Base-by-base conservation (phyloP, 2,113 vertebrate species). In the Panurus biarmicus region DNA sequence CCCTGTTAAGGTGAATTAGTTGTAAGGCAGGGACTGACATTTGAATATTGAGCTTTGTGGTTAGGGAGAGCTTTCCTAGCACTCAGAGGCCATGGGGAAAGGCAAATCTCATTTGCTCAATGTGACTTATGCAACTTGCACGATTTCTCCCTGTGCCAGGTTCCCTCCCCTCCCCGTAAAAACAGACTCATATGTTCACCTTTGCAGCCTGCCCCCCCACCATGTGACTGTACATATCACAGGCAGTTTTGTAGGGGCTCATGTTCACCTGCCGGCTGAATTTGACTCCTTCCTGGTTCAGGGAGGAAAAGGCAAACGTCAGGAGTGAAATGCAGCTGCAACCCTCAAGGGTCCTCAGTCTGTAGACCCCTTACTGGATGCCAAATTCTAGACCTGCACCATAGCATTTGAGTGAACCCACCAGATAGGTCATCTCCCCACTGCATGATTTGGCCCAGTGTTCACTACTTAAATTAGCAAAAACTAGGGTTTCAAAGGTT, bases 401-500 rank as follows among this genome's bases (percentile, higher is more conserved):
- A 9, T 0, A 33, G 17, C 0, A 0, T 61, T 44, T 28, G 14
- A 60, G 20, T 40, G 31, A 89, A 45, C 5, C 3, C n/a, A 72
- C 17, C 66, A 60, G 73, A 64, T 4, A 70, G 5, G 7, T 44
- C 29, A 56, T 25, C 11, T 7, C 18, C 18, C 3, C 17, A 5
- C 7, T 45, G 20, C 44, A 44, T 7, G 14, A 56, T 75, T 65
- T 67, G 15, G 14, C 25, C 11, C 7, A 44, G 5, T 13, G 19
- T 22, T 54, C 56, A 40, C 48, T 53, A 31, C 57, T 15, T 73
- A 69, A 83, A 50, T 65, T 21, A 50, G 14, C 21, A 83, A 69
- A 85, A 50, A 29, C 7, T 7, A 35, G 19, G 4, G 5, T 65
- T 85, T 67, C 48, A 82, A 82, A 65, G 20, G 7, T 42, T 44